Evolutionary conservation across 2,797 vertebrate species (phyloP).

Genomic region (Arctocebus calabarensis): DNA sequence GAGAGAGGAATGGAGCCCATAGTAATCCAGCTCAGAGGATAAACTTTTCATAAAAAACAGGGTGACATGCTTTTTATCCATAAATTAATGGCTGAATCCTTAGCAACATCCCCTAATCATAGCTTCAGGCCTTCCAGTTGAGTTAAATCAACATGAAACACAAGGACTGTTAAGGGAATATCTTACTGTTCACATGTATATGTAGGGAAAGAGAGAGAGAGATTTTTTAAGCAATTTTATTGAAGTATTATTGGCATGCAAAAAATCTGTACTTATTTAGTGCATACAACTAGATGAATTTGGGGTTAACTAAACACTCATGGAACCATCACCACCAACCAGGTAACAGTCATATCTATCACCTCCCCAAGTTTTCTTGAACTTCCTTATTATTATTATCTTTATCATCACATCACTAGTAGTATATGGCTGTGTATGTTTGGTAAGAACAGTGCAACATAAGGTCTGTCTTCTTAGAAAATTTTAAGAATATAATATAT

Average conservation of each 20-base stretch:
- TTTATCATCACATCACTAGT: neutral
- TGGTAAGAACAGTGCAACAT: neutral
- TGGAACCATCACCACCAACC: neutral
- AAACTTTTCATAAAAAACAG: conserved; percentile 62
- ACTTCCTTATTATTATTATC: neutral
- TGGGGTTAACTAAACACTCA: neutral
- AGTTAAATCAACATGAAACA: conserved; percentile 64
- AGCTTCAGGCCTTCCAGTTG: conserved; percentile 77
- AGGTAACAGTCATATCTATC: neutral
- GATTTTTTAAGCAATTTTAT: neutral
- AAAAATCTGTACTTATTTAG: neutral
- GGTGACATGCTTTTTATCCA: conserved; percentile 81
- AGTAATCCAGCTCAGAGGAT: conserved; percentile 71
- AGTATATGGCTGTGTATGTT: neutral
- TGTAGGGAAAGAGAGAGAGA: too few relatives aligned
- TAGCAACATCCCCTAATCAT: conserved; percentile 79
- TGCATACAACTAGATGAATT: neutral
- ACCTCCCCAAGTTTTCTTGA: neutral
- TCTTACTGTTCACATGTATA: neutral
- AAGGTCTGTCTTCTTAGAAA: neutral
- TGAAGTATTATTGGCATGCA: neutral
- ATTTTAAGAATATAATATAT: neutral
- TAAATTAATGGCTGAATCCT: conserved; percentile 84
- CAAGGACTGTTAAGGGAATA: conserved; percentile 73
- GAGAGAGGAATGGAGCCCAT: conserved; percentile 44